Conservation (phyloP, 2,888 invertebrate genomes). For the Dioctria rufipes region DNA sequence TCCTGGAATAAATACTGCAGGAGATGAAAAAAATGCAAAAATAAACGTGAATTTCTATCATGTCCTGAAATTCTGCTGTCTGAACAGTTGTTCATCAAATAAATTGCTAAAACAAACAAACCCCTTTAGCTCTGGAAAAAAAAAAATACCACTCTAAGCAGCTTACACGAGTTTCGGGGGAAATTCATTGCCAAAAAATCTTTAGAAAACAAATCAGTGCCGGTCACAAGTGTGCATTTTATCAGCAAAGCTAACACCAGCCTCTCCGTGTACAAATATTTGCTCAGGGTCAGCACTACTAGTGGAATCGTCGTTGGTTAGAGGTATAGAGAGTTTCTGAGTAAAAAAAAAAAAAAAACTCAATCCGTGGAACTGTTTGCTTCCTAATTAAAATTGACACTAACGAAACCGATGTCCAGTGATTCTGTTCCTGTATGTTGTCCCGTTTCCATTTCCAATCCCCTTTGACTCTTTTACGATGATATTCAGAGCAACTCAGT, state of each 20-base stretch:
- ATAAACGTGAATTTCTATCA: too few relatives aligned
- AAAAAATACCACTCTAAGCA: constrained; percentile 28
- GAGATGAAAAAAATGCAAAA: too few relatives aligned
- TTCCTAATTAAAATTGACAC: constrained; percentile 58
- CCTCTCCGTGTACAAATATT: constrained; percentile 22
- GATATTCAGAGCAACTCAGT: constrained; percentile 5
- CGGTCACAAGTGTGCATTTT: constrained; percentile 21
- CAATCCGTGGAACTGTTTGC: constrained; percentile 55
- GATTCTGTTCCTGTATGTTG: constrained; percentile 5
- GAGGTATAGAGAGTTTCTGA: background rate
- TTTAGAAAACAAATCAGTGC: constrained; percentile 30
- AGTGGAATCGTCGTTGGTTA: background rate
- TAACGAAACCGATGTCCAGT: constrained; percentile 54
- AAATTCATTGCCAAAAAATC: constrained; percentile 6
- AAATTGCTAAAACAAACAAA: constrained; percentile 34
- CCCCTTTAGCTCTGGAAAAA: background rate
- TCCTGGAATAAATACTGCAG: too few relatives aligned
- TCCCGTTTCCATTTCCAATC: background rate
- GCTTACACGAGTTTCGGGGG: constrained; percentile 18
- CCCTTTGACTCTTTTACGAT: background rate
- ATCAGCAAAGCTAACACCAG: background rate
- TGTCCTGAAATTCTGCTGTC: too few relatives aligned
- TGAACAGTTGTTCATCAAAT: constrained; percentile 21
- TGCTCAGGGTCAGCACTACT: background rate
- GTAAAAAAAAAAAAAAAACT: constrained; percentile 25